These are phyloP conservation scores for Bombus superbus DNA, from an alignment of 1,140 invertebrate species.

Conservation along the genomic window DNA sequence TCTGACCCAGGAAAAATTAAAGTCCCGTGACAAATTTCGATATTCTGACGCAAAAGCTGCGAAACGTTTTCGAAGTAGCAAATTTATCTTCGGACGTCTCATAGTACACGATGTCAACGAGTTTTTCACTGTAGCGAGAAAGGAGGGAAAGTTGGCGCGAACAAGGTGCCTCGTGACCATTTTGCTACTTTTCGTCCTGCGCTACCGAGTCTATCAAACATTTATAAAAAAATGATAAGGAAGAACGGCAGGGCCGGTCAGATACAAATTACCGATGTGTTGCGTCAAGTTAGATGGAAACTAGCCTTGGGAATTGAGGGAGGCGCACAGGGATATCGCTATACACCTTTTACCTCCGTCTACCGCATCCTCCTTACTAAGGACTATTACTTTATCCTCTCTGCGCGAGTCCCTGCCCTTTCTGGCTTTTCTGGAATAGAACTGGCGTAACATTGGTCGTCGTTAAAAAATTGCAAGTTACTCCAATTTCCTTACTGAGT, in stretches of 20 bases:
- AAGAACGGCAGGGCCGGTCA: slow-evolving; percentile 56
- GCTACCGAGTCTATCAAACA: slow-evolving; percentile 31
- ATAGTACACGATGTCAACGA: not conserved
- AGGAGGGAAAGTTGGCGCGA: too few species aligned
- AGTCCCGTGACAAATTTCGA: not conserved
- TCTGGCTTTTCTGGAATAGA: not conserved
- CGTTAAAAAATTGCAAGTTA: not conserved
- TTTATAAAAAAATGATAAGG: slow-evolving; percentile 69
- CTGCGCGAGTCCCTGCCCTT: not conserved
- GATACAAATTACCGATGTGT: slow-evolving; percentile 71
- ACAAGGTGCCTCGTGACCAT: not conserved
- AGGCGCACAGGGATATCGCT: slow-evolving; percentile 70
- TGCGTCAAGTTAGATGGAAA: slow-evolving; percentile 70
- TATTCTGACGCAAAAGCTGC: not conserved
- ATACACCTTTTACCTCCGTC: slow-evolving; percentile 64
- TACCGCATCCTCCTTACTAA: slow-evolving; percentile 32
- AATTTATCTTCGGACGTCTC: not conserved
- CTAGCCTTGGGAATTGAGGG: slow-evolving; percentile 75
- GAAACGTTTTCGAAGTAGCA: not conserved
- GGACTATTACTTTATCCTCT: slow-evolving; percentile 20
- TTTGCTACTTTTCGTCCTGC: slow-evolving; percentile 23
- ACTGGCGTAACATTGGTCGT: slow-evolving; percentile 1
- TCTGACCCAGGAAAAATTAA: not conserved
- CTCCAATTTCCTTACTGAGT: not conserved
- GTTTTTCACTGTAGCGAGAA: not conserved